Conservation (phyloP, 2,888 invertebrate genomes). For the Saturnia japonica region DNA sequence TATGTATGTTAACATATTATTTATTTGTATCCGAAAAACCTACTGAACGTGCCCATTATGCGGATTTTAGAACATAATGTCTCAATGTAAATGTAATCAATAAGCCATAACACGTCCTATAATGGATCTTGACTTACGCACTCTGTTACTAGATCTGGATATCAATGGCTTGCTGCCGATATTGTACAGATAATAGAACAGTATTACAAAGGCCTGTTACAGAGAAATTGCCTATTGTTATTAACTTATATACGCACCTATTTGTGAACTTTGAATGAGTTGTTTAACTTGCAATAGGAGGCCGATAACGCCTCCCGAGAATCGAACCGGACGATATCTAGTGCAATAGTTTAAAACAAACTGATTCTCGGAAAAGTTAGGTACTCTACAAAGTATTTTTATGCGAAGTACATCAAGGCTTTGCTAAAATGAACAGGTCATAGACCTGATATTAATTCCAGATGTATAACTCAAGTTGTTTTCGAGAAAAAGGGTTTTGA, state of each 20-base stretch:
- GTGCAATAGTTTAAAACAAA: constrained; percentile 15
- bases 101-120: background rate
- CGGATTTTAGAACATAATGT: background rate
- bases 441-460: no score
- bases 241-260: constrained; percentile 61
- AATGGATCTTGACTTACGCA: background rate
- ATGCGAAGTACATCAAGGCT: background rate
- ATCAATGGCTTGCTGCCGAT: constrained; percentile 8
- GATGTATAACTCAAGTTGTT: no score
- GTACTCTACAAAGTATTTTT: background rate
- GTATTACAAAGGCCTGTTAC: constrained; percentile 74
- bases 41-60: background rate
- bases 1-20: no score
- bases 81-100: background rate
- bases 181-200: constrained; percentile 43
- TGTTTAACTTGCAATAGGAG: constrained; percentile 65
- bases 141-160: constrained; percentile 7
- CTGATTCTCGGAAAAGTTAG: constrained; percentile 6
- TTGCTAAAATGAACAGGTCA: background rate
- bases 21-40: no score
- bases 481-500: no score
- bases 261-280: constrained; percentile 57
- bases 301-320: constrained; percentile 45
- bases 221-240: constrained; percentile 73
- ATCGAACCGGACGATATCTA: constrained; percentile 44